phyloP scores from a whole-genome alignment of 2,888 invertebrate species.

The Antheraea assamensis region DNA sequence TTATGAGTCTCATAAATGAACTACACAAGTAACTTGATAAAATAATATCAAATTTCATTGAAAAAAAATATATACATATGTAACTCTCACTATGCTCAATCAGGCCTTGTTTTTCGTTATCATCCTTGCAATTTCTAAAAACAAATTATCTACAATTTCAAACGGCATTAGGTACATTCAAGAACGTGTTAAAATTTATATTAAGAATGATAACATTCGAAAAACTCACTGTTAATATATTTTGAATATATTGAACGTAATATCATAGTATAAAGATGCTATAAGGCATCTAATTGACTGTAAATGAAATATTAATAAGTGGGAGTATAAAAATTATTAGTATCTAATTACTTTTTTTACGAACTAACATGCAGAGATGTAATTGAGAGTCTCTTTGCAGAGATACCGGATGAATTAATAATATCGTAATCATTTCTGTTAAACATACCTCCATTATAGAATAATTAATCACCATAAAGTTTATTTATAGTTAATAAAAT shows the following conservation, averaged over 20 bases:
- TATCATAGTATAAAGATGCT: not conserved
- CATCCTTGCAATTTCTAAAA: too few species aligned
- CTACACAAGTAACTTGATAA: not conserved
- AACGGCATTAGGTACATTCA: not conserved
- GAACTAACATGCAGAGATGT: not conserved
- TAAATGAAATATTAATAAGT: not conserved
- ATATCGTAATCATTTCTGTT: not conserved
- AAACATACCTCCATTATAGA: not conserved
- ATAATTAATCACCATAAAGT: not conserved
- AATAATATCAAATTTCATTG: too few species aligned
- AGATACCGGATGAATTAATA: not conserved
- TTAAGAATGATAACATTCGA: too few species aligned
- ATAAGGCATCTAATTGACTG: not conserved
- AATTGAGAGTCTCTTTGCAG: not conserved
- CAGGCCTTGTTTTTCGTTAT: not conserved
- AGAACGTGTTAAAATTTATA: not conserved
- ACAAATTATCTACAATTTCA: too few species aligned
- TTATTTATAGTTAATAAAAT: not conserved
- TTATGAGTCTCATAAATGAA: not conserved
- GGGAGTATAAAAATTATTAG: not conserved
- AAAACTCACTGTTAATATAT: too few species aligned
- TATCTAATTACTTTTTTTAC: not conserved
- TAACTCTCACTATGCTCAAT: not conserved
- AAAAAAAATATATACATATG: not conserved
- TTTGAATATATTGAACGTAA: too few species aligned